Evolutionary conservation across 1,140 invertebrate genomes (phyloP), one percentile per base, ranked within the genome.

Genomic region (Halyomorpha halys): DNA sequence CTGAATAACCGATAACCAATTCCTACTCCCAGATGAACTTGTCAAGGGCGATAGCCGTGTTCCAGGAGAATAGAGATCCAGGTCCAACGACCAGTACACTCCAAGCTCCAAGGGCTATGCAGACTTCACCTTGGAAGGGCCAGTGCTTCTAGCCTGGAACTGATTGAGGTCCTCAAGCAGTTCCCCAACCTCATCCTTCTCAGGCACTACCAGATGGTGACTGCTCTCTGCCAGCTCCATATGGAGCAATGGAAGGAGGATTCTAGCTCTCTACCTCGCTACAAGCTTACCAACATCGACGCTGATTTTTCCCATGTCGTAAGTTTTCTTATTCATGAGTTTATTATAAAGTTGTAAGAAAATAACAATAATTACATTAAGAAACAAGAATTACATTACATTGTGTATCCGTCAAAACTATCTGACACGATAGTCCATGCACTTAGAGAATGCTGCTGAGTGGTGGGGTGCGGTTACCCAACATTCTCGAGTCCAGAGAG

Each of bases 261-360:
- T 0, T 19, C 30, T 15, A 18, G 49, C 2, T 51, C 59, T 13
- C 39, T 70, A 30, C 70, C 70, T 14, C 66, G 2, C 1, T 72
- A 72, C 62, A 64, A 69, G 19, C 65, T 73, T 25, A 61, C 30
- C 1, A 72, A 73, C 53, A 63, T 73, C 1, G 72, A 73, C 44
- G 70, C 68, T 14, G 72, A 73, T 66, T 73, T 73, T 63, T 73
- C 72, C 13, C 71, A 73, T 65, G 71, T 73, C 30, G 71, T 72
- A 60, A 63, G 69, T 67, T 53, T 3, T 53, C 49, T 19, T 9
- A 4, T 21, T 49, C 5, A 18, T 49, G 27, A 4, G 27, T 30
- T 4, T 30, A 4, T n/a, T n/a, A n/a, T n/a, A n/a, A n/a, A n/a
- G n/a, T n/a, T n/a, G n/a, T n/a, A n/a, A n/a, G n/a, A n/a, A n/a